Conservation (phyloP, 2,113 vertebrate species). For the Xiphophorus hellerii region DNA sequence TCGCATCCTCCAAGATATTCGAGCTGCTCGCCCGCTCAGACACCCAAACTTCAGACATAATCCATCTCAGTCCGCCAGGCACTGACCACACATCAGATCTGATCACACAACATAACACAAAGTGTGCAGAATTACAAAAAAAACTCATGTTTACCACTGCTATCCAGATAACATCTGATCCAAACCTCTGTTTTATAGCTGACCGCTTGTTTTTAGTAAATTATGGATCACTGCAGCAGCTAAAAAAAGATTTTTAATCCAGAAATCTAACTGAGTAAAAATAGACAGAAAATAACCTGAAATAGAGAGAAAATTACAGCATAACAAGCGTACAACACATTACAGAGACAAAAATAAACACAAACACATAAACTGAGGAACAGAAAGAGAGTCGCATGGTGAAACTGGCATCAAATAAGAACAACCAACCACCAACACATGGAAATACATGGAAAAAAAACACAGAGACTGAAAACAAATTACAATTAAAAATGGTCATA, state of each 20-base stretch:
- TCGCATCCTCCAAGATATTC: slow-evolving; percentile 26
- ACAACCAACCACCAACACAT: too few relatives aligned
- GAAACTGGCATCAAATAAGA: too few relatives aligned
- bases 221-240: neutral
- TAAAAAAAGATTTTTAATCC: neutral
- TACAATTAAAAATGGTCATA: too few relatives aligned
- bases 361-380: too few relatives aligned
- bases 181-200: neutral
- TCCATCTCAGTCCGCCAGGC: neutral
- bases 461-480: too few relatives aligned
- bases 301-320: neutral
- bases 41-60: slow-evolving; percentile 2
- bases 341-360: too few relatives aligned
- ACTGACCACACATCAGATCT: neutral
- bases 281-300: neutral
- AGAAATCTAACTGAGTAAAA: neutral
- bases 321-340: too few relatives aligned
- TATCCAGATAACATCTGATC: neutral
- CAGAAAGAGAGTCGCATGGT: neutral
- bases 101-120: neutral
- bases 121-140: too few relatives aligned
- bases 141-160: neutral
- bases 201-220: too few relatives aligned
- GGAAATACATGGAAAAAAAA: too few relatives aligned
- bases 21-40: neutral